Base-by-base conservation (phyloP, 2,797 vertebrate species). In the Nannoperca obscura region DNA sequence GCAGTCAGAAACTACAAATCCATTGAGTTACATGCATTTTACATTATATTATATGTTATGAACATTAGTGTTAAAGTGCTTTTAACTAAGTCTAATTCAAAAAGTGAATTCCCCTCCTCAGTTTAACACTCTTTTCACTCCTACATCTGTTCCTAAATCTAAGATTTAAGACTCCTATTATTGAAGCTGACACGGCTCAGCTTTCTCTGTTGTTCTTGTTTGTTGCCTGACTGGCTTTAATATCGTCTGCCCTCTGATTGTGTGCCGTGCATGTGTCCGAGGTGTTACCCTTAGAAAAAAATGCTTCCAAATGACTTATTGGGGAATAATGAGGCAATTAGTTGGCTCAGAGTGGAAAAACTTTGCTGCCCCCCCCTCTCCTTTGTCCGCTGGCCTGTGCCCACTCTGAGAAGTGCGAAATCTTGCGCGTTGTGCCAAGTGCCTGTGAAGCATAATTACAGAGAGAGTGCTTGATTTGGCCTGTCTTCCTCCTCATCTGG, bases 401-500 rank as follows among this genome's bases (percentile, higher is more conserved):
- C 84, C 84, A 90, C 86, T 84, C 84, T 78, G 89, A 88, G 88
- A 94, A 95, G 95, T 95, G 95, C 79, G 90, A 95, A 94, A 91
- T 92, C 92, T 93, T 93, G 92, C 84, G 78, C 84, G 60, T 89
- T 90, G 86, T 90, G 92, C 92, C 92, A 91, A 93, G 91, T 86
- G 91, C 93, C 91, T 91, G 91, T 90, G 92, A 94, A 94, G 91
- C 89, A 78, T 95, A 95, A 96, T 96, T 95, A 95, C 94, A 95
- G 93, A 93, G 89, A 82, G 91, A 90, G 90, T 89, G 92, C 92
- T 91, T 92, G 94, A 94, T 95, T 95, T 95, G 95, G 95, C 93
- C 88, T 93, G 90, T 95, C 93, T 95, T 94, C 93, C 94, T 95
- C 92, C 91, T 95, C 95, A 95, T 96, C 94, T 96, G 95, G 94